These are phyloP conservation scores for Drosophila siamana DNA, from an alignment of 2,888 invertebrate genomes.

Conservation along the genomic window DNA sequence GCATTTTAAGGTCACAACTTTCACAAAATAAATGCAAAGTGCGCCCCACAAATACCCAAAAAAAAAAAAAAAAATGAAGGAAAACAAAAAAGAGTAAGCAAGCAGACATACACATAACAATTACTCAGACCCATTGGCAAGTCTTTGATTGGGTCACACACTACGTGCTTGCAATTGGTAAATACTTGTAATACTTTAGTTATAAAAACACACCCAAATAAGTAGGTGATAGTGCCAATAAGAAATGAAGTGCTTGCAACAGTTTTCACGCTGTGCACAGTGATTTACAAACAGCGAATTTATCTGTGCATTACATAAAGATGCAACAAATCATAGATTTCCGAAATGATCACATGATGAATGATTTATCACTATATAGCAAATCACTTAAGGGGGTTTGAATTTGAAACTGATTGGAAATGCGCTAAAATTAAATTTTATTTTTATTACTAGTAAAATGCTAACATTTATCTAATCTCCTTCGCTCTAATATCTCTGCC, in stretches of 20 bases:
- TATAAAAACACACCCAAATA: slow-evolving; percentile 37
- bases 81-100: neutral
- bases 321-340: neutral
- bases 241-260: slow-evolving; percentile 44
- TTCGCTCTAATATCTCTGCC: neutral
- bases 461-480: neutral
- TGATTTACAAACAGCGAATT: slow-evolving; percentile 23
- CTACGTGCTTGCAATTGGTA: slow-evolving; percentile 60
- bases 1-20: slow-evolving; percentile 59
- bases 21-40: slow-evolving; percentile 63
- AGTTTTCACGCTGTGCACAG: slow-evolving; percentile 46
- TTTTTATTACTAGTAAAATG: too few relatives aligned
- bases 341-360: neutral
- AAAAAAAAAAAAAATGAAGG: slow-evolving; percentile 5
- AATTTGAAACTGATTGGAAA: too few relatives aligned
- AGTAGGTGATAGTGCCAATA: slow-evolving; percentile 27
- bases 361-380: neutral
- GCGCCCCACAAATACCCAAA: slow-evolving; percentile 58
- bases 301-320: slow-evolving; percentile 49
- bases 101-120: slow-evolving; percentile 37
- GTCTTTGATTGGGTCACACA: slow-evolving; percentile 46
- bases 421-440: too few relatives aligned
- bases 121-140: slow-evolving; percentile 28
- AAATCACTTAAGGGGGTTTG: too few relatives aligned
- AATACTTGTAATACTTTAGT: slow-evolving; percentile 23